Conservation (phyloP, 2,797 vertebrate species). For the Propithecus perrieri region DNA sequence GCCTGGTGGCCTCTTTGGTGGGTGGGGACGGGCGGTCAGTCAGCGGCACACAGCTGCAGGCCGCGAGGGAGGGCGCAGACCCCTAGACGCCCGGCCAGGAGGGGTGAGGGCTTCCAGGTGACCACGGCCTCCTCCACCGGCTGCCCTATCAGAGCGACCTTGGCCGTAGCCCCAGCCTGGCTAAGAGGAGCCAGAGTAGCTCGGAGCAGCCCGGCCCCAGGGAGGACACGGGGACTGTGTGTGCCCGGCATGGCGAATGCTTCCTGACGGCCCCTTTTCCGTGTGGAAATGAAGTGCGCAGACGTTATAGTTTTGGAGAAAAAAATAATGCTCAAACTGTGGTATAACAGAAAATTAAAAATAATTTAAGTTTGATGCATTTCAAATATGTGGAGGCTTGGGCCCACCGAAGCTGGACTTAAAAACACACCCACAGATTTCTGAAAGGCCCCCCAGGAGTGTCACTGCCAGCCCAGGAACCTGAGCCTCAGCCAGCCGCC, state of each 20-base stretch:
- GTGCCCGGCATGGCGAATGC: neutral
- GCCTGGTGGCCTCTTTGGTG: neutral
- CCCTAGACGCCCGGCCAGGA: neutral
- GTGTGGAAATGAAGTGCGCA: neutral
- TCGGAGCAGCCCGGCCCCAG: neutral
- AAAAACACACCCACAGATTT: neutral
- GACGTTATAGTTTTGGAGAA: neutral
- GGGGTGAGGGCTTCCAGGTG: neutral
- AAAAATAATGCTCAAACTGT: neutral
- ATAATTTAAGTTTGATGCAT: neutral
- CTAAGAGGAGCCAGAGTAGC: neutral
- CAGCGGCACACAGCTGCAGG: neutral
- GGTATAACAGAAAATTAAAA: neutral
- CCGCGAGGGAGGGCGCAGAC: neutral
- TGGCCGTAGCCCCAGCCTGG: rapidly evolving
- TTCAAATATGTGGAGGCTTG: neutral
- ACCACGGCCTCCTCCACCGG: neutral
- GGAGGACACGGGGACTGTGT: neutral
- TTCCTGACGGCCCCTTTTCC: neutral
- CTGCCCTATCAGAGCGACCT: neutral
- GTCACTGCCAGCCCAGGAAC: neutral
- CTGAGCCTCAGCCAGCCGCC: neutral
- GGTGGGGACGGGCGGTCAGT: neutral
- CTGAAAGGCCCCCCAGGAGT: neutral
- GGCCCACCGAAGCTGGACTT: neutral